Base-by-base conservation (phyloP, 2,113 vertebrate genomes). In the Gambusia affinis region DNA sequence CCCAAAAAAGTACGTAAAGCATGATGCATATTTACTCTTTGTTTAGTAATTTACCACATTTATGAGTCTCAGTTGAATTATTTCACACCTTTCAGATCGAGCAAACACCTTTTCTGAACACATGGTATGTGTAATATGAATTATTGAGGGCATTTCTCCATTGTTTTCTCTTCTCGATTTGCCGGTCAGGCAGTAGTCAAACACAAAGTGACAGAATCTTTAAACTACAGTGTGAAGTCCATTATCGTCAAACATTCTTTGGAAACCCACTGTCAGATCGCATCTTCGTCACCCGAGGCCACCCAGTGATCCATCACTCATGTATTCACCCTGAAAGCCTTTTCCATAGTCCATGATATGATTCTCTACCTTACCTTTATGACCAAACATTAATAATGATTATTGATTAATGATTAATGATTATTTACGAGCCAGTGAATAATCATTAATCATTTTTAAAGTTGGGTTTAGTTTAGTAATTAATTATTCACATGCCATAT, bases 211-310 rank as follows among this genome's bases (percentile, higher is more conserved):
- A 84, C 84, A 57, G 80, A 73, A 79, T 79, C 31, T 54, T 39
- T 54, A 24, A 30, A n/a, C 67, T 60, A 66, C 75, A 84, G 72
- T 78, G 81, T 85, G 80, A 88, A 89, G 82, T 79, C 86, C 83
- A 88, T 93, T 92, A 91, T 87, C 82, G 76, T 87, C 79, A 76
- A 75, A 76, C 86, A 89, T 91, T 90, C 87, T 83, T 78, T 37
- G 84, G 71, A 78, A 84, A 63, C 83, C 54, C 37, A 57, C 70
- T 87, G 91, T 92, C 91, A 87, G 84, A 87, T 88, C 74, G 42
- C 77, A 86, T 90, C 87, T 80, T 60, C 75, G 78, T 92, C 85
- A 83, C 85, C 76, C 64, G 31, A 33, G 74, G 88, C 84, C 79
- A 72, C 64, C 75, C 76, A 79, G 73, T 47, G 70, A 84, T 76